Base-by-base conservation (phyloP, 2,888 invertebrate species). In the Lumbricus terrestris region DNA sequence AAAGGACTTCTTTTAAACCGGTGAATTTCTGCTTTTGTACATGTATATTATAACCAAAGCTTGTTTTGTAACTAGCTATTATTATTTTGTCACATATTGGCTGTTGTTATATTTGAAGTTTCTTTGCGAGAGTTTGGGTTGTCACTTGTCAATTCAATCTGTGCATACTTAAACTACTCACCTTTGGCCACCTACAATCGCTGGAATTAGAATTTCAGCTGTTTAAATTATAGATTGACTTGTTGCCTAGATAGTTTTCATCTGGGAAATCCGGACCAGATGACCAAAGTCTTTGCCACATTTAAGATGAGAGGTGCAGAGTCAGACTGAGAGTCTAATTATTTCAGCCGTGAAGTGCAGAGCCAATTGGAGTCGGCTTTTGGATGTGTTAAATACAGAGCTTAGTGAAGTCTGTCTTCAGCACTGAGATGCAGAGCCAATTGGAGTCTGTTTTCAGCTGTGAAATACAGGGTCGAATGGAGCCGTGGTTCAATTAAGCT, bases 11-110 rank as follows among this genome's bases (percentile, higher is more conserved):
- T 69, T n/a, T 69, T n/a, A 69, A 69, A 69, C 69, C 69, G 69
- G 69, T 69, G 69, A 69, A 69, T 69, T 69, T n/a, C 69, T 69
- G 69, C 69, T 69, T 69, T 69, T 69, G 69, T 69, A 69, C 69
- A 54, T 69, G n/a, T 69, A 69, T 69, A n/a, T 69, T 69, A n/a
- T 69, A 69, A 69, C 69, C 69, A 69, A n/a, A 11, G 69, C 69
- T 69, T 69, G 29, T 69, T 69, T 69, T 69, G 69, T 69, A 69
- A n/a, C 69, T 69, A n/a, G 69, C 69, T 3, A 20, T 69, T 69
- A 69, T 69, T 54, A 54, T 54, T 42, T 69, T 69, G 69, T 69
- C 69, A 69, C n/a, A n/a, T n/a, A n/a, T 3, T 29, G 29, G 29
- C 69, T 69, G n/a, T 69, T 1, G n/a, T 3, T 69, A 69, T 11